A percentile compares a stretch with the other conserved stretches of the same genome.
Conservation (phyloP, 2,888 invertebrate species). For the Eurytoma adleriae region DNA sequence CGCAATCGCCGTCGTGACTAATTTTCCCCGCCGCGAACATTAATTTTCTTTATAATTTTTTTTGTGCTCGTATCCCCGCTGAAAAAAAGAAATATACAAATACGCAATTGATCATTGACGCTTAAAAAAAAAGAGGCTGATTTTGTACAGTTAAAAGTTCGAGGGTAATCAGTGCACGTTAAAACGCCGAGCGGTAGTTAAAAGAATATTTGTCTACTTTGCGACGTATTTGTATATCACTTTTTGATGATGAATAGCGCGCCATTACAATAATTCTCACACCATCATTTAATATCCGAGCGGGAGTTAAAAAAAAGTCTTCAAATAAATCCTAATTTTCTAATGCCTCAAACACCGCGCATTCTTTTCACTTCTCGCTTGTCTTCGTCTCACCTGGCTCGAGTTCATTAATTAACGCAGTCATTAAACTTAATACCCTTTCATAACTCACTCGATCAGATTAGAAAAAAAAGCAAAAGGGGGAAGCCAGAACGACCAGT, state of each 20-base stretch:
- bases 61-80: background rate
- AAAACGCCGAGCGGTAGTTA: no score
- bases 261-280: background rate
- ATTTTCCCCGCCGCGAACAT: constrained; percentile 1
- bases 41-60: constrained; percentile 11
- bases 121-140: background rate
- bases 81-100: no score
- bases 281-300: background rate
- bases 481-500: background rate
- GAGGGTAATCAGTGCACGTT: no score
- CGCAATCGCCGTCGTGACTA: constrained; percentile 29
- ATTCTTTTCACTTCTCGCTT: background rate
- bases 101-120: background rate
- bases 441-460: constrained; percentile 11
- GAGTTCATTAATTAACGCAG: constrained; percentile 31
- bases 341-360: constrained; percentile 4
- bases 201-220: background rate
- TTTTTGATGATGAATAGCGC: constrained; percentile 1
- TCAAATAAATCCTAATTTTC: constrained; percentile 42
- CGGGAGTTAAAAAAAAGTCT: constrained; percentile 12
- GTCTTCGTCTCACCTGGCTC: background rate
- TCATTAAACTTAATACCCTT: constrained; percentile 7
- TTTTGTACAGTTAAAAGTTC: background rate
- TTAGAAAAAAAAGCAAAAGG: background rate
- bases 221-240: constrained; percentile 4